Percentiles rank a stretch among this genome's conserved stretches.
Evolutionary conservation across 2,888 invertebrate species (phyloP).

Genomic region (Limnephilus auricula): DNA sequence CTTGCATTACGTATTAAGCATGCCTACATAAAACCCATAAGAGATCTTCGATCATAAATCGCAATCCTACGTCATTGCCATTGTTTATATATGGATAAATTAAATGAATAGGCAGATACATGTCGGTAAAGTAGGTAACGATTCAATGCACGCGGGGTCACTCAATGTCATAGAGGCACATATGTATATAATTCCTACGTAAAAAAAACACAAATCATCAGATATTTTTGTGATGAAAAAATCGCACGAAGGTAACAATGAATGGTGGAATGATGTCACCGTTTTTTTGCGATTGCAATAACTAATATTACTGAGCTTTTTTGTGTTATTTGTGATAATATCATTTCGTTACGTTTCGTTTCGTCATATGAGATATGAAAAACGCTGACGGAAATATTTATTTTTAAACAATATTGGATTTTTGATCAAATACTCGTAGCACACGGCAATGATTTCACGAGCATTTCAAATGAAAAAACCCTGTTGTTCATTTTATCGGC

Average conservation of each 20-base stretch:
- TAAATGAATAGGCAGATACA: background rate
- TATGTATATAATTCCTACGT: background rate
- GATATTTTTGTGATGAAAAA: background rate
- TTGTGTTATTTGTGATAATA: background rate
- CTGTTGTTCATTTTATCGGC: background rate
- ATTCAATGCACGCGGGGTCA: background rate
- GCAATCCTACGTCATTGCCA: conserved; percentile 14
- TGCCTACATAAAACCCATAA: background rate
- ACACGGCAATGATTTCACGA: background rate
- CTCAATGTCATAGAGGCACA: background rate
- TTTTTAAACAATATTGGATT: background rate
- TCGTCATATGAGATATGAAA: background rate
- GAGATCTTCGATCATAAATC: background rate
- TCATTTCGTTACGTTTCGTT: background rate
- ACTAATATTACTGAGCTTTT: background rate
- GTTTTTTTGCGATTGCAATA: background rate
- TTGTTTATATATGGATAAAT: background rate
- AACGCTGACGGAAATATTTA: background rate
- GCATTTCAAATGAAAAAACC: background rate
- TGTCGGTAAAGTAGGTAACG: background rate
- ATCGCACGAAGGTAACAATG: conserved; percentile 16
- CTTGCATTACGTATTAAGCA: background rate
- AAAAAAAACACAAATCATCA: background rate
- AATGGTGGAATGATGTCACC: conserved; percentile 18
- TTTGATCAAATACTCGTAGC: background rate